Evolutionary conservation across 2,888 invertebrate species (phyloP).

Genomic region (Steinernema carpocapsae): DNA sequence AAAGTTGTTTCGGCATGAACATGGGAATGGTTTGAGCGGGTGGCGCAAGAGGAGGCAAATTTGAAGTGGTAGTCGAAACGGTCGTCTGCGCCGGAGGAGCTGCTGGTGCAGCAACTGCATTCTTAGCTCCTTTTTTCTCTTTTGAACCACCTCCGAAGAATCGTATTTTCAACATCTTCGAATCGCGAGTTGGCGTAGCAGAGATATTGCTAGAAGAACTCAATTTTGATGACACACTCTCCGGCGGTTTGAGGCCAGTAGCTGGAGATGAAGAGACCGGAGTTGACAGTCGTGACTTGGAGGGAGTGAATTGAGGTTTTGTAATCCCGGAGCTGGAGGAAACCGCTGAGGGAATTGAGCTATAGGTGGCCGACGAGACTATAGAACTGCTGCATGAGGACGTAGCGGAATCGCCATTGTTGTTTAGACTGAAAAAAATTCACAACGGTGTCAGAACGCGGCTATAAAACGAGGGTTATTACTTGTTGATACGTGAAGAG

Average conservation of each 20-base stretch:
- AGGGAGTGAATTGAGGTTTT: slow-evolving; percentile 14
- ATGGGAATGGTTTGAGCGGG: slow-evolving; percentile 25
- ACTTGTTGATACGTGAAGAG: slow-evolving; percentile 45
- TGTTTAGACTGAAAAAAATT: slow-evolving; percentile 16
- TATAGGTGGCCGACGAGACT: slow-evolving; percentile 30
- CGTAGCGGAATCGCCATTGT: slow-evolving; percentile 34
- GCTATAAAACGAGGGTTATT: slow-evolving; percentile 19
- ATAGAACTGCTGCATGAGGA: slow-evolving; percentile 35
- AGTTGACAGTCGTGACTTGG: slow-evolving; percentile 1
- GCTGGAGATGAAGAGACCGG: neutral
- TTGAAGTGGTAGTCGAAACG: slow-evolving; percentile 13
- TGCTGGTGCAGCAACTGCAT: neutral
- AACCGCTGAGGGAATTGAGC: slow-evolving; percentile 1
- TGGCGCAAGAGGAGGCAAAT: slow-evolving; percentile 19
- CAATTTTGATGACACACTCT: slow-evolving; percentile 2
- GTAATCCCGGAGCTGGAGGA: neutral
- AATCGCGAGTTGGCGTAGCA: slow-evolving; percentile 9
- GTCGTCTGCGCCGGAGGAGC: neutral
- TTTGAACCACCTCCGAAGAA: slow-evolving; percentile 29
- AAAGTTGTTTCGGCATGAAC: slow-evolving; percentile 18
- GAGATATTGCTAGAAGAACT: slow-evolving; percentile 12
- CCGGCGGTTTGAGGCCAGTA: slow-evolving; percentile 1
- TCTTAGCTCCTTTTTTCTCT: slow-evolving; percentile 29
- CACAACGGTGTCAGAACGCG: neutral
- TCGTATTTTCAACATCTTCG: slow-evolving; percentile 28